phyloP scores from a whole-genome alignment of 2,888 invertebrate species.

The Hirtodrosophila confusa region DNA sequence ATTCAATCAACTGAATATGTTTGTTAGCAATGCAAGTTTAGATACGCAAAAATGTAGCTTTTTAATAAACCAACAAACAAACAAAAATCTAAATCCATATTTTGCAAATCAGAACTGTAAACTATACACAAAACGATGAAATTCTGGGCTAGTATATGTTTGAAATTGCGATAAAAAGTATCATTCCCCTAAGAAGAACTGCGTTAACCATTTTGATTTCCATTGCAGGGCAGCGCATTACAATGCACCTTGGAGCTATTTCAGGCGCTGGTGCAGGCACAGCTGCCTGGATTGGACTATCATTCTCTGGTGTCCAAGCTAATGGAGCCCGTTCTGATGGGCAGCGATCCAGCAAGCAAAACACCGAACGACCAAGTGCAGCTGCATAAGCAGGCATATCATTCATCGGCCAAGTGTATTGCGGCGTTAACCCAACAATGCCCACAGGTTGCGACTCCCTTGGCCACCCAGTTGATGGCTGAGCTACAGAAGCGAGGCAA shows the following conservation, averaged over 20 bases:
- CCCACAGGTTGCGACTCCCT: slow-evolving; percentile 88
- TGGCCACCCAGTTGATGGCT: slow-evolving; percentile 88
- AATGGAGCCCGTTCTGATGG: slow-evolving; percentile 87
- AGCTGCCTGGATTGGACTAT: slow-evolving; percentile 91
- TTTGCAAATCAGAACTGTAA: too few relatives aligned
- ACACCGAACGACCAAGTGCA: slow-evolving; percentile 86
- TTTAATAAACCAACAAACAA: too few relatives aligned
- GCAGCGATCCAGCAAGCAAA: slow-evolving; percentile 61
- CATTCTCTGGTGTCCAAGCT: slow-evolving; percentile 91
- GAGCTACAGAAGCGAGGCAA: slow-evolving; percentile 88
- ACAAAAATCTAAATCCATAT: too few relatives aligned
- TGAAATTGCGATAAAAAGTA: too few relatives aligned
- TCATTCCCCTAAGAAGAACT: too few relatives aligned
- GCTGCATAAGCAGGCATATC: slow-evolving; percentile 92
- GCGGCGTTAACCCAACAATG: slow-evolving; percentile 95
- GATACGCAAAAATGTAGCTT: too few relatives aligned
- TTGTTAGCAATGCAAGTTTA: too few relatives aligned
- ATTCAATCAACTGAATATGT: too few relatives aligned
- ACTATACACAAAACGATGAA: too few relatives aligned
- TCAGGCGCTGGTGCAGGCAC: slow-evolving; percentile 94
- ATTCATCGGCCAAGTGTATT: slow-evolving; percentile 98
- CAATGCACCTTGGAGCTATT: slow-evolving; percentile 96
- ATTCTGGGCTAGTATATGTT: too few relatives aligned
- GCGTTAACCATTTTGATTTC: neutral
- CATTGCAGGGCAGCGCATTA: slow-evolving; percentile 91